Evolutionary conservation across 2,888 invertebrate species (phyloP).

Genomic region (Drosophila subsilvestris): DNA sequence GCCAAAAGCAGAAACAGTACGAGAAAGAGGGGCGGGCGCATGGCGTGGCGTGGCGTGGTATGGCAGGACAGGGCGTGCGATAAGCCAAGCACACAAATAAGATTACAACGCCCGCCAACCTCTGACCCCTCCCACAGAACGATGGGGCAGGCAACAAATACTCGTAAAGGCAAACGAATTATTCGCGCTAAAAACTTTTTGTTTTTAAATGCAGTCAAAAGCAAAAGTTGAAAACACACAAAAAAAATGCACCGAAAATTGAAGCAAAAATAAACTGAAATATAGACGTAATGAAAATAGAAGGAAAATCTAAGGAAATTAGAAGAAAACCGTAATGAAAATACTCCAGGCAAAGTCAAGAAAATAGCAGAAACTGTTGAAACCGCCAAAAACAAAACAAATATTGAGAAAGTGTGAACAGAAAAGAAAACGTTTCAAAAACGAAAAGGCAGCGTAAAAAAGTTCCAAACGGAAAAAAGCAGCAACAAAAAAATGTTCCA

Average conservation of each 20-base stretch:
- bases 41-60: background rate
- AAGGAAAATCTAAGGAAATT: constrained; percentile 17
- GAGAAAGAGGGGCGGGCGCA: constrained; percentile 7
- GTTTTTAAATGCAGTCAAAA: constrained; percentile 55
- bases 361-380: constrained; percentile 27
- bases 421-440: constrained; percentile 11
- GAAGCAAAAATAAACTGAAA: constrained; percentile 12
- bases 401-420: constrained; percentile 34
- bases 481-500: background rate
- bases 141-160: background rate
- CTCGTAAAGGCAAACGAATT: constrained; percentile 24
- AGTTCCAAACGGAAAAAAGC: no score
- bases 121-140: background rate
- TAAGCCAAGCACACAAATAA: constrained; percentile 56
- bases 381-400: constrained; percentile 39
- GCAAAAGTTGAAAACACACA: constrained; percentile 53
- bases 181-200: constrained; percentile 34
- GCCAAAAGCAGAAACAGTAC: constrained; percentile 43
- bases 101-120: constrained; percentile 42
- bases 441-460: constrained; percentile 1
- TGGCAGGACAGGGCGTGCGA: constrained; percentile 47
- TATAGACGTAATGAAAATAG: background rate
- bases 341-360: constrained; percentile 7
- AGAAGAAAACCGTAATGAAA: constrained; percentile 25
- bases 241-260: constrained; percentile 15